Evolutionary conservation across 2,113 vertebrate species (phyloP).

Genomic region (Channa argus): DNA sequence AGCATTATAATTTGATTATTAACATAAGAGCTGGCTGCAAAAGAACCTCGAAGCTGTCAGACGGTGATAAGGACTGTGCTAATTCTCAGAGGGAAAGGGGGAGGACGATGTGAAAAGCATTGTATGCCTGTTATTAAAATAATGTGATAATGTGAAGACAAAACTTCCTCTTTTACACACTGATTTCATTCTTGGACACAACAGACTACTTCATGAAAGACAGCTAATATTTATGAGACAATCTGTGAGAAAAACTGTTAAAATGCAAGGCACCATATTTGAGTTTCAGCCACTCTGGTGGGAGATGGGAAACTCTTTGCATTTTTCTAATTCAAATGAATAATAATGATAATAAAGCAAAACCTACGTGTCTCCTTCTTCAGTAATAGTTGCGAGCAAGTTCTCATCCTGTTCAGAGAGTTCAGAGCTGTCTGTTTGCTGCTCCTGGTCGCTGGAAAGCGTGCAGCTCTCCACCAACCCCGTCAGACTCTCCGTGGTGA

Average conservation of each 20-base stretch:
- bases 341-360: background rate
- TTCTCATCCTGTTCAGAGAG: slow-evolving; percentile 72
- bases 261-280: background rate
- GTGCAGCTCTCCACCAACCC: slow-evolving; percentile 70
- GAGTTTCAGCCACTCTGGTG: background rate
- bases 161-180: background rate
- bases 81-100: no score
- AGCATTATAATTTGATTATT: no score
- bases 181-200: background rate
- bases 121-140: background rate
- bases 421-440: slow-evolving; percentile 23
- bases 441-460: slow-evolving; percentile 46
- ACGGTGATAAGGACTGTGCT: background rate
- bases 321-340: background rate
- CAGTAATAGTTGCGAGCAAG: slow-evolving; percentile 78
- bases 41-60: background rate
- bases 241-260: background rate
- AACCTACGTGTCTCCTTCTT: slow-evolving; percentile 87
- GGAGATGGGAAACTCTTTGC: background rate
- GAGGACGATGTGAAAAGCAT: background rate
- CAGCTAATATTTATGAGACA: no score
- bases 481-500: slow-evolving; percentile 78
- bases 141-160: background rate
- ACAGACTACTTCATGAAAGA: background rate
- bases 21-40: no score